Base-by-base conservation (phyloP, 2,113 vertebrate genomes). In the Hylia prasina region DNA sequence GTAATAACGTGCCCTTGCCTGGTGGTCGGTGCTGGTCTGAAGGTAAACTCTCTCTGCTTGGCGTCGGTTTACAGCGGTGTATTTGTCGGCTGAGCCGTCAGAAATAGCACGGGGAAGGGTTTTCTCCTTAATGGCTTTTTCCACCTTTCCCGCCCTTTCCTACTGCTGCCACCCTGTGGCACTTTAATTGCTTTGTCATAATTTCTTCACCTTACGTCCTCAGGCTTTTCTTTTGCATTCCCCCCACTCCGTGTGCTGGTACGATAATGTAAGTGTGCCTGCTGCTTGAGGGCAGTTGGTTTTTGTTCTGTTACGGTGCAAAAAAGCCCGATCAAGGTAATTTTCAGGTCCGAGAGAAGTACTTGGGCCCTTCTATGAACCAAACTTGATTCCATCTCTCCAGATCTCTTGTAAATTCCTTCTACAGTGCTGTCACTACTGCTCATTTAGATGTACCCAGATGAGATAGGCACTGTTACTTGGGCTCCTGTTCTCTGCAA, bases 1-100 rank as follows among this genome's bases (percentile, higher is more conserved):
- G 86, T 97, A 68, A 91, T 97, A 79, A 91, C 84, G 0, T 88
- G 98, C 54, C 98, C 98, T 27, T 96, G 97, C 64, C 44, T 20
- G 4, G 86, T 94, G 20, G 61, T 94, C 7, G 79, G 93, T 45
- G 94, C 97, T 15, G 97, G 97, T 37, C 92, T 98, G 82, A 97
- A 97, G 97, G 98, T 98, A 77, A 96, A 50, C 7, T 68, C 22
- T 5, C 19, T 53, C 30, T 65, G 17, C 71, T 54, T 85, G 64
- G 9, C 19, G 4, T 48, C 35, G 47, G 5, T 75, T 89, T 75
- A 37, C 35, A 30, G 22, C 1, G 0, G 3, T 24, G 10, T 35
- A 3, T 83, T 77, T 64, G 54, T 44, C 12, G 56, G 44, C 8
- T 48, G 51, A 68, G 27, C 3, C 1, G 30, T 71, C 33, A 77